Evolutionary conservation across 2,888 invertebrate species (phyloP).

Genomic region (Dicyrtomina minuta): DNA sequence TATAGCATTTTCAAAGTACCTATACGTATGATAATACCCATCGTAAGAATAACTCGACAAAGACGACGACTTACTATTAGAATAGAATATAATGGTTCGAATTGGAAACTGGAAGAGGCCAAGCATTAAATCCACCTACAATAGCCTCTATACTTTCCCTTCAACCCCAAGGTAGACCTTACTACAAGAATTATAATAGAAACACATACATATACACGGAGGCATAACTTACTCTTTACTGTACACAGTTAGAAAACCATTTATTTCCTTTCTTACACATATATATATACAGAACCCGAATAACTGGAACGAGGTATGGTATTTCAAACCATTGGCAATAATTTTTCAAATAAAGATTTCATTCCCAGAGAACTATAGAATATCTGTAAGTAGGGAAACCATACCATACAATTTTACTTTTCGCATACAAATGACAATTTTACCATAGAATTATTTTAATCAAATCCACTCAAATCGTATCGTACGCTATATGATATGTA

Average conservation of each 20-base stretch:
- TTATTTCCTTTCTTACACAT: not conserved
- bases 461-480: conserved; percentile 9
- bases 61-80: no score
- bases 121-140: no score
- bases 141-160: no score
- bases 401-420: not conserved
- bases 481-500: no score
- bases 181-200: no score
- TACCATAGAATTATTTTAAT: conserved; percentile 33
- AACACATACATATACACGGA: not conserved
- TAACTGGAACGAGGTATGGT: no score
- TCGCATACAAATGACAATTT: conserved; percentile 30
- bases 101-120: no score
- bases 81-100: no score
- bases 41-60: no score
- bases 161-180: no score
- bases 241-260: not conserved
- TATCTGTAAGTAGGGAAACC: not conserved
- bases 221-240: not conserved
- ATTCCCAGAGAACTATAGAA: conserved; percentile 17
- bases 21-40: no score
- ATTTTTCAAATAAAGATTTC: conserved; percentile 31
- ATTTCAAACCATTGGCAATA: conserved; percentile 8
- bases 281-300: not conserved
- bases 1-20: no score